Base-by-base conservation (phyloP, 2,888 invertebrate genomes). In the Teinopalpus imperialis region DNA sequence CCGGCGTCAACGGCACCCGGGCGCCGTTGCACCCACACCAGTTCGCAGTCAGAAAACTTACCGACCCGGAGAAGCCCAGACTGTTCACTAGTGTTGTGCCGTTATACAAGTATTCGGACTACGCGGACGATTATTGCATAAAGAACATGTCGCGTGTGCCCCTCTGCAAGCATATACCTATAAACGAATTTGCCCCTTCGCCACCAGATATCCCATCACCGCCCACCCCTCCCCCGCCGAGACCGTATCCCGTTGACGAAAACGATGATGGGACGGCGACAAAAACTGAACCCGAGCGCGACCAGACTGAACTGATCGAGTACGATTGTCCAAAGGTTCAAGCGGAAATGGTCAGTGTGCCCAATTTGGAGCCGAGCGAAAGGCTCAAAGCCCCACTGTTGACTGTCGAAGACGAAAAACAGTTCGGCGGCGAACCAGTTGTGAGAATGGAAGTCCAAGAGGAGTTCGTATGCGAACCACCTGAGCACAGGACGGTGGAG, bases 1-100 rank as follows among this genome's bases (percentile, higher is more conserved):
- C 90, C 36, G 91, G 92, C 49, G 78, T 93, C 35, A 93, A 92
- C 70, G 92, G 92, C 53, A 91, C 91, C 48, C 81, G 90, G 10
- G 87, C 87, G 1, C 85, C 82, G 0, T 54, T 76, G 10, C 57
- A 66, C 34, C 81, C 80, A 16, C 82, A 81, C 62, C 67, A 60
- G 51, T 78, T 69, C 77, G 78, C 78, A 66, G 90, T 81, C n/a
- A 66, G 87, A 1, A 59, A 67, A 2, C 73, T 77, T 6, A 54
- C 54, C 7, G 59, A 70, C 51, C 65, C 74, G 12, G 74, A 69
- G 7, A 51, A 56, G 1, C 66, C 77, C n/a, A 79, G 63, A 5
- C 74, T 89, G 2, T 89, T 83, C 73, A 54, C 78, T 48, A 78
- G 72, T 50, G 75, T 87, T 16, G 87, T 87, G 26, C 87, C 87